Percentiles rank a stretch among this genome's conserved stretches.
Conservation (phyloP, 1,140 invertebrate species). For the Saccostrea glomerata region DNA sequence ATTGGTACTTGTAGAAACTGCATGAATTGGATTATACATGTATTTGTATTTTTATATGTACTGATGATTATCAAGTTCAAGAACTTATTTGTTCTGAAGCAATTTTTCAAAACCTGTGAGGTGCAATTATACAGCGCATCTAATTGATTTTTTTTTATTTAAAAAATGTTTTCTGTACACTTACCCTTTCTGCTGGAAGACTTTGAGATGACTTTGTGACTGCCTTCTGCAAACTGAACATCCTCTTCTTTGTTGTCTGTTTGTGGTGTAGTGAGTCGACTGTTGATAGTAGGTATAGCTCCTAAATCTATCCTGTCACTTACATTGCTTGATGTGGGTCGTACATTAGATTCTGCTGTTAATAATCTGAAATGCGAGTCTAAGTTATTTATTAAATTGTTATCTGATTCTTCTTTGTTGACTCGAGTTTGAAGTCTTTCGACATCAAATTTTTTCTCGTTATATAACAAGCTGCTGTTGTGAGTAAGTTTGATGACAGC, state of each 20-base stretch:
- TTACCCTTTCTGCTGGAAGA: slow-evolving; percentile 29
- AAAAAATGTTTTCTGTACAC: background rate
- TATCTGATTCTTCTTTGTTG: background rate
- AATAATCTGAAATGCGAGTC: slow-evolving; percentile 3
- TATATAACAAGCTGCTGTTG: background rate
- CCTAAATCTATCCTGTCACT: slow-evolving; percentile 12
- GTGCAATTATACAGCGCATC: no score
- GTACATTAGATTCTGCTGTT: background rate
- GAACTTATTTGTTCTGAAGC: no score
- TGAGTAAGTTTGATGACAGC: slow-evolving; percentile 44
- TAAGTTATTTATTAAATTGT: background rate
- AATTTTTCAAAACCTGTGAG: no score
- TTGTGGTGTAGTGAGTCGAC: background rate
- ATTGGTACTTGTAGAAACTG: no score
- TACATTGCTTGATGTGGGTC: background rate
- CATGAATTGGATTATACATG: no score
- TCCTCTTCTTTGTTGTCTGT: background rate
- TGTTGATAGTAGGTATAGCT: background rate
- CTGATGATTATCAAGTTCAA: no score
- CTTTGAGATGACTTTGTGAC: background rate
- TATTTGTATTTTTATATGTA: no score
- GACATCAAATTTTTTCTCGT: background rate
- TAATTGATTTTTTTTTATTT: no score
- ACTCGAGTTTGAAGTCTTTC: background rate
- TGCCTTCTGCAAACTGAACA: background rate